Percentiles rank a stretch among this genome's conserved stretches.
Evolutionary conservation across 2,888 invertebrate species (phyloP).

Genomic region (Acanthococcus lagerstroemiae): DNA sequence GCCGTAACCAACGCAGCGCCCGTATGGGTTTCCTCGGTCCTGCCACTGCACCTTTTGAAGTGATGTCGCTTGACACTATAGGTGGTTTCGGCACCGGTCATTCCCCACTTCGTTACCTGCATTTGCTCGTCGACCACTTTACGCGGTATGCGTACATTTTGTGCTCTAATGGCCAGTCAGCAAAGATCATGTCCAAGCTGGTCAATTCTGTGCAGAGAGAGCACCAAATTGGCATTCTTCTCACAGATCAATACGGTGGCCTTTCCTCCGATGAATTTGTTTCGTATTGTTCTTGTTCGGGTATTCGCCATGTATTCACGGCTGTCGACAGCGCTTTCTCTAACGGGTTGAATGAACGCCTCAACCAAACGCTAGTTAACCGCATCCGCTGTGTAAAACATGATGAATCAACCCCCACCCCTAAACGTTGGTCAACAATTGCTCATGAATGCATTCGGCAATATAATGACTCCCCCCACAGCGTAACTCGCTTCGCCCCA

Average conservation of each 20-base stretch:
- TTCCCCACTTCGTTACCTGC: conserved; percentile 38
- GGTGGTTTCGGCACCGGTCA: conserved; percentile 37
- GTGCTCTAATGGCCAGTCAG: background rate
- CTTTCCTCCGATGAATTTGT: background rate
- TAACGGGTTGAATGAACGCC: background rate
- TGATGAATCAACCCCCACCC: background rate
- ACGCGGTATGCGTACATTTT: conserved; percentile 37
- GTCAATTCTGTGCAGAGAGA: background rate
- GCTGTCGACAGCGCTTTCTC: conserved; percentile 1
- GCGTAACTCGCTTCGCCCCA: background rate
- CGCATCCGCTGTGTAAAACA: background rate
- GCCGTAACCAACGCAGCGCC: too few species aligned
- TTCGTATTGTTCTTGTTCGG: background rate
- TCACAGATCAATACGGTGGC: background rate
- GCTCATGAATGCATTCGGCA: background rate
- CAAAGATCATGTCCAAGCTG: conserved; percentile 33
- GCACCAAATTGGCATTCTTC: conserved; percentile 32
- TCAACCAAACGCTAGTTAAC: background rate
- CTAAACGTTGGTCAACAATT: background rate
- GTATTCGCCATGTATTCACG: background rate
- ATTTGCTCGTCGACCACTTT: conserved; percentile 37
- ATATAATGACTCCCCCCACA: background rate
- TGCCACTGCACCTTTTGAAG: too few species aligned
- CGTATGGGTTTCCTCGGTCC: too few species aligned
- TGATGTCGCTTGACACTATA: conserved; percentile 39